Conservation (phyloP, 2,113 vertebrate genomes). For the Pyxicephalus adspersus region DNA sequence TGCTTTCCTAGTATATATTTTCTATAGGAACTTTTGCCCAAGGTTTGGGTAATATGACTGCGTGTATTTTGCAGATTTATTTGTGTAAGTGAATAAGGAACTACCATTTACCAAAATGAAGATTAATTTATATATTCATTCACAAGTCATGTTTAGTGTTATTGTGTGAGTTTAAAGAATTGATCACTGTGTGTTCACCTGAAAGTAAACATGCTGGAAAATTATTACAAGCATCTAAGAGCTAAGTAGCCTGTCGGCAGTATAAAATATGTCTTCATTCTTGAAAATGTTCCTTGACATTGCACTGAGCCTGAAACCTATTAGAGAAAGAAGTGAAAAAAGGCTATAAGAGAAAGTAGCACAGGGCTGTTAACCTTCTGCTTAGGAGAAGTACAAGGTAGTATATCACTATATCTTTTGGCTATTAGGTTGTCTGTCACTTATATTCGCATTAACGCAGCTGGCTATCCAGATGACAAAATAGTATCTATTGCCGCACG, state of each 20-base stretch:
- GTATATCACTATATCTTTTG: constrained; percentile 45
- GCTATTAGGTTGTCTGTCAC: constrained; percentile 41
- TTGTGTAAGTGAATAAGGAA: no score
- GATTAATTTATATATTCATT: not conserved
- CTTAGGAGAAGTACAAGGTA: constrained; percentile 43
- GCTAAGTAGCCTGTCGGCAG: constrained; percentile 14
- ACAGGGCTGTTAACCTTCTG: constrained; percentile 51
- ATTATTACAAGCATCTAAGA: constrained; percentile 1
- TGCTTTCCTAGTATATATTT: no score
- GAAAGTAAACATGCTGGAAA: constrained; percentile 22
- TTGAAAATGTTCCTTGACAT: constrained; percentile 53
- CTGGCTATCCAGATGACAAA: constrained; percentile 7
- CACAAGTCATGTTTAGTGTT: constrained; percentile 14
- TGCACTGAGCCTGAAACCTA: constrained; percentile 53
- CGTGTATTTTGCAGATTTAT: no score
- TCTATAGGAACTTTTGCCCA: no score
- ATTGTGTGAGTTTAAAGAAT: not conserved
- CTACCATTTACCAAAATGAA: no score
- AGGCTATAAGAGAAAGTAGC: constrained; percentile 54
- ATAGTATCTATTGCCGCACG: constrained; percentile 2
- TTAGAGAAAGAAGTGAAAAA: constrained; percentile 40
- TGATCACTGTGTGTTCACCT: constrained; percentile 13
- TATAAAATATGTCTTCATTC: constrained; percentile 49
- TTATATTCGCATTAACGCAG: constrained; percentile 39
- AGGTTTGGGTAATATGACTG: no score